Percentiles rank a stretch among this genome's conserved stretches.
phyloP scores from a whole-genome alignment of 2,113 vertebrate genomes.

The Sitta europaea region DNA sequence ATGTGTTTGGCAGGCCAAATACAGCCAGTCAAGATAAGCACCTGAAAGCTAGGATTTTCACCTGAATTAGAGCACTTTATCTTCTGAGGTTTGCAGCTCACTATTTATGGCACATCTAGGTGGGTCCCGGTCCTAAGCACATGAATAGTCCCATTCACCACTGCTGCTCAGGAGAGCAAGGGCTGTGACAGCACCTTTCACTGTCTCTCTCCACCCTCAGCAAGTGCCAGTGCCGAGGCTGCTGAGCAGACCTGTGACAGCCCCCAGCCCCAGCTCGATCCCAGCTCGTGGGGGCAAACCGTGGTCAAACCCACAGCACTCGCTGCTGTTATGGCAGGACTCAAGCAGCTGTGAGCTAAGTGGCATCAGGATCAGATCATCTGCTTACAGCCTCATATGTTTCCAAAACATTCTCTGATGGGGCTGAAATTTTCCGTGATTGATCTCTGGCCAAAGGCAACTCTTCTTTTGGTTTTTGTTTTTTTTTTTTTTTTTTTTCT shows the following conservation, averaged over 20 bases:
- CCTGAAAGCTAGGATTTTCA: neutral
- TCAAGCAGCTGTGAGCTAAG: neutral
- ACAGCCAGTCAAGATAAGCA: neutral
- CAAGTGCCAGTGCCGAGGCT: rapidly evolving
- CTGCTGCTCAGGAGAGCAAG: neutral
- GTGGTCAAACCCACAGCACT: neutral
- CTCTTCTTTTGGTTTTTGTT: neutral
- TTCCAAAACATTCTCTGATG: constrained; percentile 34
- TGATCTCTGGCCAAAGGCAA: constrained; percentile 26
- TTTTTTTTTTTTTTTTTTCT: neutral
- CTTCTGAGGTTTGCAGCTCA: neutral
- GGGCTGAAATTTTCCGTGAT: neutral
- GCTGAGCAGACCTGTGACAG: neutral
- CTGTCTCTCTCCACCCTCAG: neutral
- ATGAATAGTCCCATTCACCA: neutral
- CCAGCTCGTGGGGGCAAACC: neutral
- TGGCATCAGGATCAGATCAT: constrained; percentile 30
- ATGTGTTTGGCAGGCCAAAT: neutral
- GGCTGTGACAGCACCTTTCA: neutral
- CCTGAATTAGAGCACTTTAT: neutral
- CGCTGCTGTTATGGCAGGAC: rapidly evolving
- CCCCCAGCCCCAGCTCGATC: rapidly evolving
- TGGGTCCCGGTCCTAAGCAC: neutral
- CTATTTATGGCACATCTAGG: neutral
- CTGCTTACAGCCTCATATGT: neutral